Evolutionary conservation across 1,140 invertebrate genomes (phyloP), one percentile per base, ranked within the genome.

Genomic region (Laupala kohalensis): DNA sequence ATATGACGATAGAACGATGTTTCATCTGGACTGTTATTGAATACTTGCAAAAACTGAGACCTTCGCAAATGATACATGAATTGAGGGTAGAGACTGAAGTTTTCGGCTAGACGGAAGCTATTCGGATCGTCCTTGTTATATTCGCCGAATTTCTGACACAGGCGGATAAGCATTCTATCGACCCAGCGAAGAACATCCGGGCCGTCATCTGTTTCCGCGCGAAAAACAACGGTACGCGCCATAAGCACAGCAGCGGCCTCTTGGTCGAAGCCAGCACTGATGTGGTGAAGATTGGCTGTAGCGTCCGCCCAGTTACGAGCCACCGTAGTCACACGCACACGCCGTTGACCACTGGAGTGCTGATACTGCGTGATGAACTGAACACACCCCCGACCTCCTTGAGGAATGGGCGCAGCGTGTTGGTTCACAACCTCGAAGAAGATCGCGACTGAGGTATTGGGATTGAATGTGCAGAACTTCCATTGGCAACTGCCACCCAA

Each of bases 1-100:
- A 98, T 96, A 79, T 98, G 96, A 75, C 96, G 94, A 80, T 99
- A 99, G 83, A 97, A 99, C 71, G 96, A 96, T 27, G 98, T 99
- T 87, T 99, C 98, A 84, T 99, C 98, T 0, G 98, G 98, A 69
- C 96, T 98, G 85, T 99, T 99, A 82, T 99, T 99, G 82, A 99
- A 99, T n/a, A 99, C 97, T 87, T 99, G 98, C 74, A 99, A 85
- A 83, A 99, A 99, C 82, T 99, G 97, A 64, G 97, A 99, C 74
- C 98, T 86, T 73, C 98, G 85, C 75, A 99, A 83, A 81, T 99
- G 98, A 81, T 99, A 99, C 95, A 99, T 99, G 81, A 99, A 99
- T 80, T 99, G 97, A 28, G 98, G 98, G 84, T 98, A 99, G 19
- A 99, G 83, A 67, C 93, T 95, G 81, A 99, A 99, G 80, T 97